A percentile compares a stretch with the other conserved stretches of the same genome.
Evolutionary conservation across 2,888 invertebrate genomes (phyloP).

Genomic region (Mechanitis messenoides): DNA sequence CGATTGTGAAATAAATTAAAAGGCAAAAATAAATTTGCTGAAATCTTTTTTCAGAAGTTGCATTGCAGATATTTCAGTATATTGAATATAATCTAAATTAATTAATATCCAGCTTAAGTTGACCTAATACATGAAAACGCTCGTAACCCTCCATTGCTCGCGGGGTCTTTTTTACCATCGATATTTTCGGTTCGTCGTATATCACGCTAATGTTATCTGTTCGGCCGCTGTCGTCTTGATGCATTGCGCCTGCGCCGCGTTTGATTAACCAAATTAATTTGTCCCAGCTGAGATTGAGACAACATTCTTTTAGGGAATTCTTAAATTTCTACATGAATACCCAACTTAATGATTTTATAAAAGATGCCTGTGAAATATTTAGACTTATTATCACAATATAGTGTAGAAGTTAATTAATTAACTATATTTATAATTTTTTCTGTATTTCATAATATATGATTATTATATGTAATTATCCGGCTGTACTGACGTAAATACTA

Average conservation of each 20-base stretch:
- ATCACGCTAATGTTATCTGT: conserved; percentile 70
- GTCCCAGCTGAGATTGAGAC: conserved; percentile 46
- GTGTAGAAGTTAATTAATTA: too few relatives aligned
- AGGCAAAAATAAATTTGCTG: too few relatives aligned
- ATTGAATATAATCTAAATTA: too few relatives aligned
- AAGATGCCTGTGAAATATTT: not conserved
- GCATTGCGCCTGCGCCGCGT: conserved; percentile 59
- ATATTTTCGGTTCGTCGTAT: conserved; percentile 56
- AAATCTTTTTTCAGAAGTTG: too few relatives aligned
- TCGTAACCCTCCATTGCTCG: conserved; percentile 11
- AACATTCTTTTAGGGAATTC: conserved; percentile 34
- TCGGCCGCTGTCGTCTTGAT: conserved; percentile 63
- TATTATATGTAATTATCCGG: too few relatives aligned
- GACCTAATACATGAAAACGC: conserved; percentile 1
- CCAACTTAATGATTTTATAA: conserved; percentile 6
- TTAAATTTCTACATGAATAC: conserved; percentile 19
- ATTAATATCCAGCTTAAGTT: not conserved
- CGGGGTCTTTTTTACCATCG: conserved; percentile 50
- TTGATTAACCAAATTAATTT: conserved; percentile 75
- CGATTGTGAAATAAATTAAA: too few relatives aligned
- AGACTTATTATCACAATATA: not conserved
- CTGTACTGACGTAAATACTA: too few relatives aligned
- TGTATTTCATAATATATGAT: too few relatives aligned
- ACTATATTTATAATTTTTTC: too few relatives aligned
- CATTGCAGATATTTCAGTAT: too few relatives aligned